Evolutionary conservation across 2,888 invertebrate species (phyloP).

Genomic region (Oligia fasciuncula): DNA sequence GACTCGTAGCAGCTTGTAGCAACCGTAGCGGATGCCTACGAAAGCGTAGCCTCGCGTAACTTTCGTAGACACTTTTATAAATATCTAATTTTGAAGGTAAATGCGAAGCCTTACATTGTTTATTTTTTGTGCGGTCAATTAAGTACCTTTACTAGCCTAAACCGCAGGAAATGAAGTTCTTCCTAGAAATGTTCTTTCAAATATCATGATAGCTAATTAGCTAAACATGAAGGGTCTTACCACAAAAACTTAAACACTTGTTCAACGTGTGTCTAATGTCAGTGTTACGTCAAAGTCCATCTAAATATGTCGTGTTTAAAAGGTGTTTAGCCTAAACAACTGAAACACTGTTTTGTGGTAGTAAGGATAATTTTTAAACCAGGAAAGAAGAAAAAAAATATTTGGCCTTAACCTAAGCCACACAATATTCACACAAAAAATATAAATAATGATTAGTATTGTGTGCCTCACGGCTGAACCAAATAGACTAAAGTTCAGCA

Average conservation of each 20-base stretch:
- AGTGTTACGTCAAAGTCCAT: too few relatives aligned
- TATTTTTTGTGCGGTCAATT: slow-evolving; percentile 1
- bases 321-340: too few relatives aligned
- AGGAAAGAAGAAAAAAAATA: too few relatives aligned
- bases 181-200: background rate
- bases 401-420: too few relatives aligned
- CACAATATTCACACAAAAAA: too few relatives aligned
- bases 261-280: too few relatives aligned
- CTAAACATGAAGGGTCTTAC: background rate
- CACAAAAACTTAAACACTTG: too few relatives aligned
- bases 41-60: slow-evolving; percentile 23
- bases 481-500: too few relatives aligned
- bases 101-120: background rate
- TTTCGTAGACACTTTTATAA: slow-evolving; percentile 1
- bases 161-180: background rate
- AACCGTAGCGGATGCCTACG: slow-evolving; percentile 30
- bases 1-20: slow-evolving; percentile 41
- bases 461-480: too few relatives aligned
- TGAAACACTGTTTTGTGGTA: too few relatives aligned
- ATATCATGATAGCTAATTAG: background rate
- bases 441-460: too few relatives aligned
- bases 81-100: background rate
- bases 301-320: too few relatives aligned
- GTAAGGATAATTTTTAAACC: background rate
- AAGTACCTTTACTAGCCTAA: background rate